Evolutionary conservation across 2,797 vertebrate genomes (phyloP).

Genomic region (Phoxinus dragarum): DNA sequence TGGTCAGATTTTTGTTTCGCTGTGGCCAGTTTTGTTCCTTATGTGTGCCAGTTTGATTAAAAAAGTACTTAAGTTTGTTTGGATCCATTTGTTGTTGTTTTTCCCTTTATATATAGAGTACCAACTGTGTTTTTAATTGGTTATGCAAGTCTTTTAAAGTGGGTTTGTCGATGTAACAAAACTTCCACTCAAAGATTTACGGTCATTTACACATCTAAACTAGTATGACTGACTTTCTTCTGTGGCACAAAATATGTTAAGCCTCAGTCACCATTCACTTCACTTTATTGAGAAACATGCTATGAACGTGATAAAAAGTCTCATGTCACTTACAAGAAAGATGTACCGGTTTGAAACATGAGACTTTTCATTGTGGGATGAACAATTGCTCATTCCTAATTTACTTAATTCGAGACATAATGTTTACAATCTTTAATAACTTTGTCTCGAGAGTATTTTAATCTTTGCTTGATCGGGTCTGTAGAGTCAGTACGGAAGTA

Average conservation of each 20-base stretch:
- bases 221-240: background rate
- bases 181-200: background rate
- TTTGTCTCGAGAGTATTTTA: background rate
- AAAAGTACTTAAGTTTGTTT: slow-evolving; percentile 45
- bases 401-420: background rate
- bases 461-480: background rate
- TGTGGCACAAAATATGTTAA: background rate
- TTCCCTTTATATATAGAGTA: background rate
- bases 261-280: background rate
- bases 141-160: background rate
- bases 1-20: background rate
- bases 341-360: background rate
- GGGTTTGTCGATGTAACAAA: background rate
- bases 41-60: slow-evolving; percentile 25
- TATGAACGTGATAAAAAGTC: background rate
- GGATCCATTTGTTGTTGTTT: background rate
- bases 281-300: background rate
- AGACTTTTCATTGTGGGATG: background rate
- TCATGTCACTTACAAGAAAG: background rate
- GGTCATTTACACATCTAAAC: background rate
- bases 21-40: slow-evolving; percentile 11
- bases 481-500: background rate
- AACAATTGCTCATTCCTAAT: background rate
- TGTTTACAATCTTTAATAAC: background rate
- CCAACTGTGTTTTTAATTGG: background rate